Base-by-base conservation (phyloP, 2,113 vertebrate species). In the Hassar affinis region DNA sequence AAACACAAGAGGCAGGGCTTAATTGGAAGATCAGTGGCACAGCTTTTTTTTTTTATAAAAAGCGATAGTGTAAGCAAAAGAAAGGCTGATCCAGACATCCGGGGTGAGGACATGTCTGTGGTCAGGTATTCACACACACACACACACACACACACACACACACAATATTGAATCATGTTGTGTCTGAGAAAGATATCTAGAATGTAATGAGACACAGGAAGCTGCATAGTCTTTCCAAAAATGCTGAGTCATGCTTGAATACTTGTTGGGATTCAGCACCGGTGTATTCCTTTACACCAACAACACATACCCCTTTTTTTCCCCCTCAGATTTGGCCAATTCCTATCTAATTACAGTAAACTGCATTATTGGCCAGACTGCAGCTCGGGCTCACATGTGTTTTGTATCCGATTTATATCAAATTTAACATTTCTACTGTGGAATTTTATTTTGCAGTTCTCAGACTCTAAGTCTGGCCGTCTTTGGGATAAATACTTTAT, bases 61-160 rank as follows among this genome's bases (percentile, higher is more conserved):
- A 83, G 47, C n/a, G 54, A 78, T 87, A 88, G 90, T 88, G 79
- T 89, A 84, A 85, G 80, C 77, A 77, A 84, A 35, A 76, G 78
- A 51, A 87, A 47, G 33, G 90, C 86, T 88, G 85, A 86, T 86
- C 88, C 89, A 91, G 90, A 92, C 88, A 88, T 91, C 88, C 80
- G 27, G 86, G 64, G 22, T 89, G 89, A 89, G 89, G 86, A 75
- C 68, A 68, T 11, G 89, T 91, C 89, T 89, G 90, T 83, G 87
- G 79, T 87, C 84, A 27, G 69, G 79, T 59, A 76, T 25, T 79
- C 72, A n/a, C 25, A 47, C 59, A 76, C 66, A 86, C 78, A 72
- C 25, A n/a, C 75, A 86, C 78, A 45, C 35, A 42, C 84, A 85
- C 80, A 54, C 45, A 30, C 81, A 69, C 77, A 69, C 54, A 49